Conservation (phyloP, 2,797 vertebrate species). For the Gorsachius magnificus region DNA sequence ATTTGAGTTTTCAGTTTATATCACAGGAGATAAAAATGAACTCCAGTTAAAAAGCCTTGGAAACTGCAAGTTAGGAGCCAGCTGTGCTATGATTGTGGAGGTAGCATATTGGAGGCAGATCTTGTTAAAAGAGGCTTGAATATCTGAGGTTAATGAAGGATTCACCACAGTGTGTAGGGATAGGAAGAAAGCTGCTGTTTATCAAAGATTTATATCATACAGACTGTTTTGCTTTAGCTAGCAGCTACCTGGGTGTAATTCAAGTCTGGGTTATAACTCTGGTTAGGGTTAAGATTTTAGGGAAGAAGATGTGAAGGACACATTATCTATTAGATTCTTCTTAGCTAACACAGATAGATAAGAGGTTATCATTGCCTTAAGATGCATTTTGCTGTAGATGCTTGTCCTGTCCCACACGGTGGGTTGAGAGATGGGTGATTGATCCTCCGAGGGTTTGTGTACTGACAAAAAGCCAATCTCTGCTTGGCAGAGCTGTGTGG, state of each 20-base stretch:
- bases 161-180: not conserved
- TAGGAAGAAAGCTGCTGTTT: not conserved
- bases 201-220: not conserved
- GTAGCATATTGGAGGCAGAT: not conserved
- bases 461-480: too few species aligned
- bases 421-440: too few species aligned
- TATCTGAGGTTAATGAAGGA: not conserved
- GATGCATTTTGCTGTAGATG: not conserved
- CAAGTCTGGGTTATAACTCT: not conserved
- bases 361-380: not conserved
- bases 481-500: too few species aligned
- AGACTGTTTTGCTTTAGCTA: not conserved
- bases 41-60: not conserved
- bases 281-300: not conserved
- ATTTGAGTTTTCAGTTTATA: not conserved
- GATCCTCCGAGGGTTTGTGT: too few species aligned
- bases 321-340: not conserved
- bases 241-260: not conserved
- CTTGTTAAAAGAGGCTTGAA: not conserved
- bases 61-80: not conserved
- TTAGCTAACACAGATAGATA: not conserved
- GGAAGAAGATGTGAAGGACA: not conserved
- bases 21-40: not conserved
- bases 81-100: not conserved
- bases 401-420: too few species aligned